These are phyloP conservation scores for Holacanthus passer DNA, from an alignment of 2,113 vertebrate genomes.

Conservation along the genomic window DNA sequence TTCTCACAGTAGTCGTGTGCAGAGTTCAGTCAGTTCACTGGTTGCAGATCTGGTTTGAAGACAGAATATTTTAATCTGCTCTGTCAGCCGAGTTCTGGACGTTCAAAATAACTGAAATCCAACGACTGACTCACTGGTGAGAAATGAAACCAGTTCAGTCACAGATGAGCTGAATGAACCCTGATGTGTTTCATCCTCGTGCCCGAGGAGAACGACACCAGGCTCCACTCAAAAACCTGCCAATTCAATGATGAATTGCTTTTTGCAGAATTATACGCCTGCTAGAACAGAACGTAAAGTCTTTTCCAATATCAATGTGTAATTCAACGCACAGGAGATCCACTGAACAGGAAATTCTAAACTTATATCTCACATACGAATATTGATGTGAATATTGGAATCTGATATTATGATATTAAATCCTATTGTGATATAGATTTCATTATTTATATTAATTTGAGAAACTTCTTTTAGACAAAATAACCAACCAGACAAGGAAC, in stretches of 20 bases:
- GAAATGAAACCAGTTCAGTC: neutral
- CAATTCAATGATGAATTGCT: neutral
- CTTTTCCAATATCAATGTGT: neutral
- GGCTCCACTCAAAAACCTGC: neutral
- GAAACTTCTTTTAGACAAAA: neutral
- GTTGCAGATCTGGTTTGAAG: too few species aligned
- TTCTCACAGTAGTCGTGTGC: too few species aligned
- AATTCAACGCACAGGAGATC: too few species aligned
- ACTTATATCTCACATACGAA: too few species aligned
- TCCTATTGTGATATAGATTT: neutral
- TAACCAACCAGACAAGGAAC: neutral
- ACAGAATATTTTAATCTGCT: too few species aligned
- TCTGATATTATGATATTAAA: neutral
- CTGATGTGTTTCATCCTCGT: neutral
- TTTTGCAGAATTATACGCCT: neutral
- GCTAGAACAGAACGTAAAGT: neutral
- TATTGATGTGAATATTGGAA: too few species aligned
- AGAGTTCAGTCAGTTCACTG: too few species aligned
- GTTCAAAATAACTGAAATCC: neutral
- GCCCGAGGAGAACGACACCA: neutral
- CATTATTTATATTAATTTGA: neutral
- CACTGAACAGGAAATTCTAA: too few species aligned
- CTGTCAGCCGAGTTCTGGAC: too few species aligned
- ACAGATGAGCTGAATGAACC: neutral
- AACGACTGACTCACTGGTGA: neutral